phyloP scores from a whole-genome alignment of 2,113 vertebrate genomes.

The Coregonus clupeaformis region DNA sequence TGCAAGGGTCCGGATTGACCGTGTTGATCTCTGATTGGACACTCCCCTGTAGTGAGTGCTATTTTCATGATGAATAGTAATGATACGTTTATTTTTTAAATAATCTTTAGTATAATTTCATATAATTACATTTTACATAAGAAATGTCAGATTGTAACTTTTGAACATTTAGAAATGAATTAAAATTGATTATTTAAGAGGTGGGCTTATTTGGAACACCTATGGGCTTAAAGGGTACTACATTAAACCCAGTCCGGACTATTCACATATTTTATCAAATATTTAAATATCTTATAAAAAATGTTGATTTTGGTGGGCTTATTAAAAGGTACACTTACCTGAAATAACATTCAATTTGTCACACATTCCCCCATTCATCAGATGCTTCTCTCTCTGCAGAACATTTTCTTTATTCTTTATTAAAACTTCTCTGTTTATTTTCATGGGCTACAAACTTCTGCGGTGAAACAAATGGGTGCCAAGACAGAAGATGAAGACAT shows the following conservation, averaged over 20 bases:
- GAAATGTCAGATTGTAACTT: slow-evolving; percentile 11
- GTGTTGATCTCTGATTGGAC: too few species aligned
- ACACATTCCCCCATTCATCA: slow-evolving; percentile 3
- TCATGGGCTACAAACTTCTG: not conserved
- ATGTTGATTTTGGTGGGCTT: not conserved
- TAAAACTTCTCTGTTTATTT: slow-evolving; percentile 1
- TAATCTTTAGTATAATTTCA: too few species aligned
- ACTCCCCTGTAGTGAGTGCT: too few species aligned
- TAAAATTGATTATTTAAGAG: too few species aligned
- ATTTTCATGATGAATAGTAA: too few species aligned
- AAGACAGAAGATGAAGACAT: not conserved
- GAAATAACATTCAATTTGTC: not conserved
- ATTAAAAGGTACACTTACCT: not conserved
- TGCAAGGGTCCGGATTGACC: too few species aligned
- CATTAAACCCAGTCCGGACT: not conserved
- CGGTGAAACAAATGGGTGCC: slow-evolving; percentile 7
- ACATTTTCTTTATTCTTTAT: not conserved
- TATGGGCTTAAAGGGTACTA: not conserved
- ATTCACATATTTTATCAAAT: too few species aligned
- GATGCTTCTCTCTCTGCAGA: not conserved
- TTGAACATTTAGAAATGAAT: too few species aligned
- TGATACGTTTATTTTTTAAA: too few species aligned
- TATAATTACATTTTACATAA: too few species aligned
- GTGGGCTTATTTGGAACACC: not conserved
- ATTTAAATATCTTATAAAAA: not conserved